A percentile compares a stretch with the other conserved stretches of the same genome.
Conservation (phyloP, 2,113 vertebrate species). For the Erythrolamprus reginae region DNA sequence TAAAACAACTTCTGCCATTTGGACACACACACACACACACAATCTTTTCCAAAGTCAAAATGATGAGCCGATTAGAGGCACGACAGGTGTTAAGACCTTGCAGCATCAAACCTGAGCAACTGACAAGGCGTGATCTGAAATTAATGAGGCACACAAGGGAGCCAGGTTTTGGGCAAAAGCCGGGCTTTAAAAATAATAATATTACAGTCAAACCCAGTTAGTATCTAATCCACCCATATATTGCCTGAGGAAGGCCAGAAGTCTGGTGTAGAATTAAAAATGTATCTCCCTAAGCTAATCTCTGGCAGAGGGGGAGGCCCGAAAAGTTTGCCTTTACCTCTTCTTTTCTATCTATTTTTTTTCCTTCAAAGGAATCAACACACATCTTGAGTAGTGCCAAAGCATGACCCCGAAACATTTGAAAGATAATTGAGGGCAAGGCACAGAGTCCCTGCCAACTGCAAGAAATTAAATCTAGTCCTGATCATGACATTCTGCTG, state of each 20-base stretch:
- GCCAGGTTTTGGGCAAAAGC: conserved; percentile 9
- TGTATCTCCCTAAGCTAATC: not conserved
- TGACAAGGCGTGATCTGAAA: conserved; percentile 5
- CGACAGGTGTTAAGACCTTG: conserved; percentile 11
- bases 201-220: not conserved
- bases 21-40: not conserved
- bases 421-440: not conserved
- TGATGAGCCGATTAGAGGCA: conserved; percentile 3
- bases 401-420: not conserved
- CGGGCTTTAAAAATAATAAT: conserved; percentile 13
- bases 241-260: not conserved
- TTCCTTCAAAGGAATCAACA: not conserved
- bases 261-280: not conserved
- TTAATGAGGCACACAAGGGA: conserved; percentile 1
- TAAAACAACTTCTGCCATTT: not conserved
- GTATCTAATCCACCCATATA: not conserved
- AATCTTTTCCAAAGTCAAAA: conserved; percentile 3
- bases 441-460: not conserved
- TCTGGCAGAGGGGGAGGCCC: not conserved
- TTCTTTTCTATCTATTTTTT: not conserved
- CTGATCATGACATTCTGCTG: not conserved
- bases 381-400: not conserved
- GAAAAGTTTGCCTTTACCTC: not conserved
- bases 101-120: not conserved
- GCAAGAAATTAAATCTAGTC: not conserved